Conservation (phyloP, 1,140 invertebrate genomes). For the Hypsibius dujardini region DNA sequence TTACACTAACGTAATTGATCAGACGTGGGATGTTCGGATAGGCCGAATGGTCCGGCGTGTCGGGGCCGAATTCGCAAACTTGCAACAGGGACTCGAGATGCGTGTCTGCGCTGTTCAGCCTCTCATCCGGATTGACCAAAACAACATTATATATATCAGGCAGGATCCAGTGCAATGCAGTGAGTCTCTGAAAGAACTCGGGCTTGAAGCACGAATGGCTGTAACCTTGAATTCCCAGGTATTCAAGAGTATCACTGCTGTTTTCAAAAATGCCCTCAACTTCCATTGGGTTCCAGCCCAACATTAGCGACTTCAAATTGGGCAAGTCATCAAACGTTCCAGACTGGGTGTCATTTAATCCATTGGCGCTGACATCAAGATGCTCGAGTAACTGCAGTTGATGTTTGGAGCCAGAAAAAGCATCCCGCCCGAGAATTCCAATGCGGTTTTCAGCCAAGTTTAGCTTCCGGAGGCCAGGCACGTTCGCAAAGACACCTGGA, state of each 20-base stretch:
- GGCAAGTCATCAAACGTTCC: constrained; percentile 34
- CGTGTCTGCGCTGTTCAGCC: neutral
- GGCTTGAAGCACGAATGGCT: neutral
- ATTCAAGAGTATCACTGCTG: neutral
- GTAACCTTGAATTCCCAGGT: constrained; percentile 5
- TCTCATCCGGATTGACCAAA: neutral
- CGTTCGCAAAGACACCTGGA: constrained; percentile 50
- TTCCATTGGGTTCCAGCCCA: constrained; percentile 61
- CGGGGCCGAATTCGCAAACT: neutral
- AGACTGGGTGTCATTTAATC: constrained; percentile 51
- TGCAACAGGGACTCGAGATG: neutral
- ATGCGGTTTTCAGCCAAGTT: constrained; percentile 66
- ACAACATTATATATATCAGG: neutral
- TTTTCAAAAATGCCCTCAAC: constrained; percentile 48
- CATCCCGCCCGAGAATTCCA: constrained; percentile 49
- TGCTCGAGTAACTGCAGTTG: constrained; percentile 51
- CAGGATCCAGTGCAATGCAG: neutral
- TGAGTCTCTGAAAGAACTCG: neutral
- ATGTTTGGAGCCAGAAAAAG: constrained; percentile 34
- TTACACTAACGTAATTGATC: neutral
- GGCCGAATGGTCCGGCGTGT: neutral
- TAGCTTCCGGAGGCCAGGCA: constrained; percentile 57
- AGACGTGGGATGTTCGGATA: neutral
- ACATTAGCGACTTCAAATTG: constrained; percentile 50
- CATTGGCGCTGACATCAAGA: constrained; percentile 58